These are phyloP conservation scores for Scalopus aquaticus DNA, from an alignment of 2,113 vertebrate genomes.

Conservation along the genomic window DNA sequence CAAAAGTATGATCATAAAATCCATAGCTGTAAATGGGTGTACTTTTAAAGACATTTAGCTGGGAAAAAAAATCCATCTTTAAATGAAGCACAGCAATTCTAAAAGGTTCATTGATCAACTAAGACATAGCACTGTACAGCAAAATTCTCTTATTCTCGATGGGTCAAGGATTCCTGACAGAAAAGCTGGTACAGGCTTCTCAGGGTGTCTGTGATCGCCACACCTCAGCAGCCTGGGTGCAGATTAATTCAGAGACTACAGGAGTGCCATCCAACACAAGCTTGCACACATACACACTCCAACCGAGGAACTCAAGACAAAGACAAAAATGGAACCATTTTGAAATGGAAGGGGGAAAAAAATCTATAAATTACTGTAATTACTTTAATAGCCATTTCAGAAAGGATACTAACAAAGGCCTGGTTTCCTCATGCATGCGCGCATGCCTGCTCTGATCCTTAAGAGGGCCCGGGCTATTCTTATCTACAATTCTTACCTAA, in stretches of 20 bases:
- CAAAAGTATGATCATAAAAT: constrained; percentile 47
- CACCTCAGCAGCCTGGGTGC: neutral
- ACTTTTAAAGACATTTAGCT: constrained; percentile 1
- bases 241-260: neutral
- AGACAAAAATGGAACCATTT: constrained; percentile 67
- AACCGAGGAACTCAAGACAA: constrained; percentile 71
- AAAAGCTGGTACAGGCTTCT: neutral
- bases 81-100: constrained; percentile 55
- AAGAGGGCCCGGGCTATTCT: constrained; percentile 44
- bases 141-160: constrained; percentile 15
- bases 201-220: neutral
- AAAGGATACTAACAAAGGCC: constrained; percentile 66
- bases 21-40: neutral
- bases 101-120: constrained; percentile 40
- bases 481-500: constrained; percentile 73
- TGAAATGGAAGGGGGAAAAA: constrained; percentile 63
- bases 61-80: neutral
- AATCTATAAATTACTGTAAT: constrained; percentile 75
- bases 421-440: constrained; percentile 22
- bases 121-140: constrained; percentile 23
- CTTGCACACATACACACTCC: neutral
- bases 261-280: neutral
- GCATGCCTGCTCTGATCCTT: constrained; percentile 54
- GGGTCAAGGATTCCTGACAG: neutral
- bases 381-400: constrained; percentile 80